These are phyloP conservation scores for Anabacerthia variegaticeps DNA, from an alignment of 2,797 vertebrate genomes.

Conservation along the genomic window DNA sequence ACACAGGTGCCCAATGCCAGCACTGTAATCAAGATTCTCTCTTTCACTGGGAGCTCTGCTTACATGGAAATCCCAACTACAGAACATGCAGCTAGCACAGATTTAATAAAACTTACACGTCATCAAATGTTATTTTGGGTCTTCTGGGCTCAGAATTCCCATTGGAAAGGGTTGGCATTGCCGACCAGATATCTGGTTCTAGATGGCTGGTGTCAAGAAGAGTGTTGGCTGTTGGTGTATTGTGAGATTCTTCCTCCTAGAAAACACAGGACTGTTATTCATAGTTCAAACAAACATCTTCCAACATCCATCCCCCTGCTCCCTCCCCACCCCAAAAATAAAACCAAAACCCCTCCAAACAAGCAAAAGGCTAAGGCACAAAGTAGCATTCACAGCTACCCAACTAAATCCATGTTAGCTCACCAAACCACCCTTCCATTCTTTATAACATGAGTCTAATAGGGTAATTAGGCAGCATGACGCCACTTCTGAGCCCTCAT, in stretches of 20 bases:
- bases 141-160: slow-evolving; percentile 85
- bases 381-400: neutral
- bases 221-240: slow-evolving; percentile 76
- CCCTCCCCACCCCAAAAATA: neutral
- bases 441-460: neutral
- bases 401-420: neutral
- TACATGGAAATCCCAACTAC: neutral
- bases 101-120: slow-evolving; percentile 83
- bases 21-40: neutral
- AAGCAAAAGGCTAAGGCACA: neutral
- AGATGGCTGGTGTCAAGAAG: slow-evolving; percentile 87
- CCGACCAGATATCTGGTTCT: slow-evolving; percentile 86
- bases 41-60: neutral
- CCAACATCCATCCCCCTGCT: neutral
- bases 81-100: neutral
- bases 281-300: neutral
- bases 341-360: neutral
- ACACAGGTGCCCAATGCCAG: neutral
- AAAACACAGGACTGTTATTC: slow-evolving; percentile 40
- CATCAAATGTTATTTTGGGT: slow-evolving; percentile 90
- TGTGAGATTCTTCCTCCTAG: slow-evolving; percentile 86
- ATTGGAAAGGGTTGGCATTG: slow-evolving; percentile 77
- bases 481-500: neutral
- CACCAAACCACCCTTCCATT: neutral
- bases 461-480: neutral